Conservation (phyloP, 2,113 vertebrate genomes). For the Cinclus mexicanus region DNA sequence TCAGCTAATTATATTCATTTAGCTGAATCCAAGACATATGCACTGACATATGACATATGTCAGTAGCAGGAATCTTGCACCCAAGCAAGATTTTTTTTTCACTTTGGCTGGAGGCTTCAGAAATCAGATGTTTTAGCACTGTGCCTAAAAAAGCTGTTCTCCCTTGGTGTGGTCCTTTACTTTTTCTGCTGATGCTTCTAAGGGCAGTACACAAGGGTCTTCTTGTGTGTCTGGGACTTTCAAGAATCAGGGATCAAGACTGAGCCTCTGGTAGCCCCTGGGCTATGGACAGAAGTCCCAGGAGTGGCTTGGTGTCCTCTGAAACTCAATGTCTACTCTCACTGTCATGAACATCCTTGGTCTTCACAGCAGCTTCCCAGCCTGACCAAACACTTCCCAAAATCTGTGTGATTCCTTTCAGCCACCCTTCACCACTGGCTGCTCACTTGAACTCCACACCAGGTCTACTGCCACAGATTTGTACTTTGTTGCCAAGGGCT, state of each 20-base stretch:
- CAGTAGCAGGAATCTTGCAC: not conserved
- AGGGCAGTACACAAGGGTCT: not conserved
- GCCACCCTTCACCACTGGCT: not conserved
- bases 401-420: not conserved
- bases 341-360: not conserved
- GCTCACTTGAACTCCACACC: not conserved
- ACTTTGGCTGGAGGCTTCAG: not conserved
- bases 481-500: not conserved
- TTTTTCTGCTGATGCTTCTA: not conserved
- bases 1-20: not conserved
- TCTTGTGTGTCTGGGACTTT: not conserved
- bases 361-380: not conserved
- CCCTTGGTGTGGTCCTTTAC: accelerated
- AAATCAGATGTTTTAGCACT: not conserved
- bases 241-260: not conserved
- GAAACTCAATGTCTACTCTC: not conserved
- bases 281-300: not conserved
- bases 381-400: not conserved
- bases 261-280: not conserved
- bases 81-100: not conserved
- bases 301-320: not conserved
- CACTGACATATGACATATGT: too few relatives aligned
- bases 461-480: not conserved
- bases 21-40: not conserved
- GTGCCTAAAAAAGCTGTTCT: not conserved